Base-by-base conservation (phyloP, 2,797 vertebrate species). In the Protosalanx chinensis region DNA sequence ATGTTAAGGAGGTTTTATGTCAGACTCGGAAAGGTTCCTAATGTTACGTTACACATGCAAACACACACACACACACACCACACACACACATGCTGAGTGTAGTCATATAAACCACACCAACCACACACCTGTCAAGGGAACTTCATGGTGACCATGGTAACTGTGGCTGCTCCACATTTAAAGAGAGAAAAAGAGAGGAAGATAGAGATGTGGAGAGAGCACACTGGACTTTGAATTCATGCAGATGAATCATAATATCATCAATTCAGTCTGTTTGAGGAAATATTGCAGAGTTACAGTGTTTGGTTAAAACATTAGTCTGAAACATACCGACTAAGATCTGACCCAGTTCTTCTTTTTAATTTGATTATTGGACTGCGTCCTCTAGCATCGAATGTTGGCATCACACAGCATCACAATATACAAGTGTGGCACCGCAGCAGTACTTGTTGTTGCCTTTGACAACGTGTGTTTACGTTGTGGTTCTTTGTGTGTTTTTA, bases 401-500 rank as follows among this genome's bases (percentile, higher is more conserved):
- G 51, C 51, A 53, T 53, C 51, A 18, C 18, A 18, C 51, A 53
- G 51, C 18, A 53, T 27, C 20, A 60, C 58, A 5, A 29, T 27
- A 60, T 23, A 60, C 37, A 60, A 15, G 58, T 27, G 58, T 60
- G 20, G 12, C 58, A 60, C 37, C 37, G 6, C 37, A 41, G 37
- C 37, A 41, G 56, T 8, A 58, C 56, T 58, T n/a, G 5, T 18
- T 20, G 20, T 57, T 6, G 35, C 37, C 37, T 41, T 35, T 35
- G 35, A 35, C 35, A 35, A 35, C 6, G 35, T 35, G 35, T 5
- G 35, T 7, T 6, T 35, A 7, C 0, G 33, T 64, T 64, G 33
- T 20, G 62, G 23, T 27, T 46, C 10, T 64, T 35, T 18, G 64
- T 66, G 64, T 66, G 64, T 66, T 23, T 66, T 12, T 13, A 99